phyloP scores from a whole-genome alignment of 2,797 vertebrate genomes.

The Monodelphis domestica region DNA sequence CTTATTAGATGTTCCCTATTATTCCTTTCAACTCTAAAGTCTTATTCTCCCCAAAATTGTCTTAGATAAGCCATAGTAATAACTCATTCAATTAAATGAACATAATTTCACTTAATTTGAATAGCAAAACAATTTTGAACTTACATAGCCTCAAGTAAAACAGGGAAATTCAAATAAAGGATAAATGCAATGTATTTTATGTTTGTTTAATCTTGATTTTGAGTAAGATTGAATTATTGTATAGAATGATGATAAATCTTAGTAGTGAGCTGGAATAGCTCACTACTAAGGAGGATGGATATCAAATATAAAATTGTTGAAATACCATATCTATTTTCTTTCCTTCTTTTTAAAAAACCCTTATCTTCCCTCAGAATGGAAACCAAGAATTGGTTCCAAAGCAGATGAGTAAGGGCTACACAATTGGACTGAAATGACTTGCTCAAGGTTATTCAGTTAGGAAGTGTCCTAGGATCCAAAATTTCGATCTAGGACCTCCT shows the following conservation, averaged over 20 bases:
- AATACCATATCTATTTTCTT: background rate
- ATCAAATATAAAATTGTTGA: background rate
- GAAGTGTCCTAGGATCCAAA: no score
- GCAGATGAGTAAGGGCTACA: no score
- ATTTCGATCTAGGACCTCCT: no score
- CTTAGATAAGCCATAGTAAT: background rate
- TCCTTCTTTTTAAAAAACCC: no score
- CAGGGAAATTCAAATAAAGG: constrained; percentile 26
- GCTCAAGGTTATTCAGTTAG: no score
- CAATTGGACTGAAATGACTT: no score
- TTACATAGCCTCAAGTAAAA: background rate
- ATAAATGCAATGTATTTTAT: background rate
- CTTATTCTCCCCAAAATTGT: background rate
- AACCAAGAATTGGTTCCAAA: no score
- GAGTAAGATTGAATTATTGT: constrained; percentile 21
- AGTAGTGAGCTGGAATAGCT: background rate
- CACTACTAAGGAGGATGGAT: background rate
- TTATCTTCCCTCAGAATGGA: no score
- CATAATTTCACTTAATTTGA: constrained; percentile 1
- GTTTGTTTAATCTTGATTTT: constrained; percentile 42
- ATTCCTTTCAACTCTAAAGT: background rate
- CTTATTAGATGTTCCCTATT: background rate
- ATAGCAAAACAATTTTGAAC: background rate
- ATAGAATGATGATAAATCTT: background rate
- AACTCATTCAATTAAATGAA: constrained; percentile 14